These are phyloP conservation scores for Dioctria rufipes DNA, from an alignment of 2,888 invertebrate genomes.

Conservation along the genomic window DNA sequence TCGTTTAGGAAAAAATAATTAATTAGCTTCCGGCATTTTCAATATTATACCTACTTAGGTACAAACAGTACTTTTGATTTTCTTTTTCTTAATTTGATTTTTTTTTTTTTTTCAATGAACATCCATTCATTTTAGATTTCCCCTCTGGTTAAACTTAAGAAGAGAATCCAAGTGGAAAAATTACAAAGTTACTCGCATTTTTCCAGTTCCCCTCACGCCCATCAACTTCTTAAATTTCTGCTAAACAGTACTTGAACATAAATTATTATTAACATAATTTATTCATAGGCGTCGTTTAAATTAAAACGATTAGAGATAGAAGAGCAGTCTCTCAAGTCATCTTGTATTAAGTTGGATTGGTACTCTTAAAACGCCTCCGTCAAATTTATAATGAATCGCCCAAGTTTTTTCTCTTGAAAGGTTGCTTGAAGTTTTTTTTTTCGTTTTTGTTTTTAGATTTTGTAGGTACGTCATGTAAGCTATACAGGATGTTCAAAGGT, in stretches of 20 bases:
- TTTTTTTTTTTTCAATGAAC: constrained; percentile 5
- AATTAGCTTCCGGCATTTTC: constrained; percentile 33
- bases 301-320: constrained; percentile 45
- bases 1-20: background rate
- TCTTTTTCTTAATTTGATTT: background rate
- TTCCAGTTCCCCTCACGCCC: background rate
- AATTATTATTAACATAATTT: constrained; percentile 69
- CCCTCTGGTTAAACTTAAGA: constrained; percentile 31
- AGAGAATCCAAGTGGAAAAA: constrained; percentile 44
- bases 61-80: background rate
- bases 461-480: no score
- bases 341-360: constrained; percentile 12
- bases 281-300: constrained; percentile 69
- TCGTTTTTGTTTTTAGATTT: no score
- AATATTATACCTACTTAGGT: background rate
- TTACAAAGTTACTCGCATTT: constrained; percentile 32
- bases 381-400: constrained; percentile 4
- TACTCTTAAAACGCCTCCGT: background rate
- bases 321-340: constrained; percentile 21
- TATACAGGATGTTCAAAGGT: no score
- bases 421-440: no score
- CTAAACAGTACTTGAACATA: constrained; percentile 30
- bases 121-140: background rate
- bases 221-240: constrained; percentile 13
- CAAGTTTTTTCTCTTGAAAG: no score